Conservation (phyloP, 2,888 invertebrate species). For the Onthophagus sagittarius region DNA sequence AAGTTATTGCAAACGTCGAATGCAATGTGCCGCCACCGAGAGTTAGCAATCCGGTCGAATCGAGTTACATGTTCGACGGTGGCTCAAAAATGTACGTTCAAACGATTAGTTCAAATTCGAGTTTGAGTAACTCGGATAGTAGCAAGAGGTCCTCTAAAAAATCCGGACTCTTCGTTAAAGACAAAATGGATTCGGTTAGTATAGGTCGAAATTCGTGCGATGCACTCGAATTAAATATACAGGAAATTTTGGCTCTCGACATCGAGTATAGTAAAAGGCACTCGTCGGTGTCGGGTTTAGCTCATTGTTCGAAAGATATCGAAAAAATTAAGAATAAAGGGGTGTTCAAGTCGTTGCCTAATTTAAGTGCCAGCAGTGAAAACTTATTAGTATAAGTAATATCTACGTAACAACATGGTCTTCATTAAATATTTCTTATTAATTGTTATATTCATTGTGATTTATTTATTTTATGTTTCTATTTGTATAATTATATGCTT, state of each 20-base stretch:
- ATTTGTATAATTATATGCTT: slow-evolving; percentile 11
- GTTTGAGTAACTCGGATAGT: slow-evolving; percentile 26
- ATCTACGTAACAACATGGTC: slow-evolving; percentile 16
- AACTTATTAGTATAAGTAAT: slow-evolving; percentile 53
- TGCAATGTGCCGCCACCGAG: slow-evolving; percentile 47
- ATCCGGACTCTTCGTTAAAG: slow-evolving; percentile 18
- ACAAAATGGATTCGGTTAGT: slow-evolving; percentile 25
- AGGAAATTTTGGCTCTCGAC: slow-evolving; percentile 53
- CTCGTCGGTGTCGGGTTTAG: slow-evolving; percentile 39
- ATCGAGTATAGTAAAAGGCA: slow-evolving; percentile 45
- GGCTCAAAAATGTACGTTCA: slow-evolving; percentile 22
- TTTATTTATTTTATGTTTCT: slow-evolving; percentile 16
- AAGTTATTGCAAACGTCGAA: slow-evolving; percentile 65
- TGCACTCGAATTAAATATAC: slow-evolving; percentile 48
- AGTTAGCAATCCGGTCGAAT: slow-evolving; percentile 37
- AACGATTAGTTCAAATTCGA: slow-evolving; percentile 24
- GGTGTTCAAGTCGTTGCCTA: slow-evolving; percentile 64
- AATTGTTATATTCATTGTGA: slow-evolving; percentile 12
- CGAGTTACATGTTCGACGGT: slow-evolving; percentile 43
- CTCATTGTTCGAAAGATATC: slow-evolving; percentile 40
- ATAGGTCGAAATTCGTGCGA: slow-evolving; percentile 44
- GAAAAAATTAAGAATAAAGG: slow-evolving; percentile 40
- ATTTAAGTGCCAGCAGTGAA: slow-evolving; percentile 67
- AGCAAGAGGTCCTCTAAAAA: slow-evolving; percentile 17
- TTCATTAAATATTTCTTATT: slow-evolving; percentile 17